A percentile compares a stretch with the other conserved stretches of the same genome.
phyloP scores from a whole-genome alignment of 2,797 vertebrate species.

The Xiphophorus birchmanni region DNA sequence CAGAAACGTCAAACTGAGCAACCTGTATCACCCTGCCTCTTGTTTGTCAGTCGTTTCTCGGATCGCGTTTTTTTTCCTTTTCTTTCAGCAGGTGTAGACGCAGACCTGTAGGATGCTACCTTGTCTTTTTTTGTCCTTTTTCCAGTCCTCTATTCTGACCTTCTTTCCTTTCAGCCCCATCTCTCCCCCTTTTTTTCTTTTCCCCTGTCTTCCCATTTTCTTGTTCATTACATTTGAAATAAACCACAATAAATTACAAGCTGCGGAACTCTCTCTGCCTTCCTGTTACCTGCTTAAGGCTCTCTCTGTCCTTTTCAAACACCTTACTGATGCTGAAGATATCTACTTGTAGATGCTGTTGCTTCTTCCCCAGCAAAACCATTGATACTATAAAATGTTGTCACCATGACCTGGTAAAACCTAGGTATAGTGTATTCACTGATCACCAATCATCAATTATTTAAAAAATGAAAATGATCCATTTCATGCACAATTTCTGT shows the following conservation, averaged over 20 bases:
- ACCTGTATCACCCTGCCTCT: too few species aligned
- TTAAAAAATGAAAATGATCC: not conserved
- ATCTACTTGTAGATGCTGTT: not conserved
- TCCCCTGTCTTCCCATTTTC: not conserved
- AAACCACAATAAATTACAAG: too few species aligned
- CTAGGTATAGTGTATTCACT: not conserved
- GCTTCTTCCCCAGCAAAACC: not conserved
- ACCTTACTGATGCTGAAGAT: not conserved
- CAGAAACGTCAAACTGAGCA: too few species aligned
- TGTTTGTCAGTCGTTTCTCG: too few species aligned
- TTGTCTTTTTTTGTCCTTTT: too few species aligned
- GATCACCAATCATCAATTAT: not conserved
- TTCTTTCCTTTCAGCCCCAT: too few species aligned
- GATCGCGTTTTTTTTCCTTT: too few species aligned
- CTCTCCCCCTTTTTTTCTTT: too few species aligned
- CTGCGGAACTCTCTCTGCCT: not conserved
- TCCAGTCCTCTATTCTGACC: too few species aligned
- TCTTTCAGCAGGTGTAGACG: too few species aligned
- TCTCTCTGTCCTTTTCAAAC: not conserved
- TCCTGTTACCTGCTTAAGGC: not conserved
- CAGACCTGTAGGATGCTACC: too few species aligned
- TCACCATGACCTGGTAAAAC: not conserved
- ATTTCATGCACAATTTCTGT: not conserved
- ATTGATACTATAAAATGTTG: not conserved
- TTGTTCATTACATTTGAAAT: not conserved